Base-by-base conservation (phyloP, 1,140 invertebrate species). In the Leptoteleia sp. region DNA sequence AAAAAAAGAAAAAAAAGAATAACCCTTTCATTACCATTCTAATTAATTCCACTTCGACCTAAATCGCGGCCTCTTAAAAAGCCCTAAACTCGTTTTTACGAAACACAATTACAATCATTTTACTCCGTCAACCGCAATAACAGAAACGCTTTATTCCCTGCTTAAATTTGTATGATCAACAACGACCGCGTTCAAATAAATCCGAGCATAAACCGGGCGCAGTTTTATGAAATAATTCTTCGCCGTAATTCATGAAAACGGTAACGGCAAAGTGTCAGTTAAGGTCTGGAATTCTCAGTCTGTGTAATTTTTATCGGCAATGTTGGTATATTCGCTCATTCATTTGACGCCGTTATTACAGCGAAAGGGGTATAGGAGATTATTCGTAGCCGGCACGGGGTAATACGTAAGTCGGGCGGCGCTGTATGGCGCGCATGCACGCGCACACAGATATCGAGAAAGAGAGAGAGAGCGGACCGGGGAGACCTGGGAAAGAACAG, bases 321-420 rank as follows among this genome's bases (percentile, higher is more conserved):
- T 57, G 55, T 43, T 17, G 52, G 67, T 59, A 47, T 40, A 72
- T 50, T 78, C 43, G 52, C 47, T 65, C 75, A 78, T 72, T 78
- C 65, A 71, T 78, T 64, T 75, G 42, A 54, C 50, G 57, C 42
- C 52, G 43, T 80, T 83, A 79, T 72, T 76, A 65, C 80, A 65
- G 80, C 73, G 80, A 84, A 81, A 80, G 73, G 73, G 68, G 62
- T 72, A 55, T 45, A 76, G 72, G 75, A 85, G 81, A 85, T 86
- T 85, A 87, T 86, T 85, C 83, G 81, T 83, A 83, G 81, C 75
- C 76, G 76, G 70, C 57, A 45, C 62, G 75, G 45, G 61, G 81
- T 81, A 62, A 78, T 76, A 82, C 82, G 82, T 85, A 85, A 87
- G 84, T 81, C 65, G 55, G 68, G 62, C 67, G 54, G 73, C 55